Evolutionary conservation across 2,797 vertebrate species (phyloP).

Genomic region (Pseudopleuronectes americanus): DNA sequence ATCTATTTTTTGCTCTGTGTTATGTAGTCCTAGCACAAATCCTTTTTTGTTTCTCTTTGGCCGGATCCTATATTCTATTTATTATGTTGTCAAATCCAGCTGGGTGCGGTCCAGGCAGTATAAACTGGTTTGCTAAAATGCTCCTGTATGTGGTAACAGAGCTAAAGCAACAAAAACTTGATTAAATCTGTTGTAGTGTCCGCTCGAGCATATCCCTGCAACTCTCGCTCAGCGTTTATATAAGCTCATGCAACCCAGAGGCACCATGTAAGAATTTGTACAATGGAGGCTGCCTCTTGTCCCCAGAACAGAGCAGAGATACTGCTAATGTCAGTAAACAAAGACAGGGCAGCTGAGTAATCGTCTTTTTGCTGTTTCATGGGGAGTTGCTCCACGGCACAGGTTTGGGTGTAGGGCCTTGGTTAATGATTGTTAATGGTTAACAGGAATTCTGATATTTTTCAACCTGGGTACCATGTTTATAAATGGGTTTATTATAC

Average conservation of each 20-base stretch:
- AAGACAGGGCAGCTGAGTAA: constrained; percentile 32
- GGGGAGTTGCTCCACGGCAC: neutral
- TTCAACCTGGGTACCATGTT: no score
- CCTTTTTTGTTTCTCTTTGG: constrained; percentile 23
- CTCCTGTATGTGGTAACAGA: constrained; percentile 12
- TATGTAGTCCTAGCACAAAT: constrained; percentile 26
- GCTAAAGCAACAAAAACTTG: neutral
- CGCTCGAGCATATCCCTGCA: constrained; percentile 20
- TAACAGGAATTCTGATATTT: no score
- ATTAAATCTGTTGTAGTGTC: constrained; percentile 24
- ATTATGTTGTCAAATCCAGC: constrained; percentile 41
- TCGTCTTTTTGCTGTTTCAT: constrained; percentile 28
- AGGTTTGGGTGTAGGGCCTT: neutral
- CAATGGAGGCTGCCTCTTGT: constrained; percentile 27
- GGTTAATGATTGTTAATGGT: neutral
- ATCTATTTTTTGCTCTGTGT: constrained; percentile 42
- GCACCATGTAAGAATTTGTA: constrained; percentile 22
- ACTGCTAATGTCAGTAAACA: constrained; percentile 4
- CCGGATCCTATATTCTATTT: constrained; percentile 44
- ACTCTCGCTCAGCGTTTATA: constrained; percentile 38
- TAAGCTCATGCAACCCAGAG: constrained; percentile 19
- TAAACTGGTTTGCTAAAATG: constrained; percentile 5
- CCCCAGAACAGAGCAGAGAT: constrained; percentile 10
- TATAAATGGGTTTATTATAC: no score
- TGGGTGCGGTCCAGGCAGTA: neutral